Evolutionary conservation across 2,797 vertebrate species (phyloP), one percentile per base, ranked within the genome.

Genomic region (Poeciliopsis presidionis): DNA sequence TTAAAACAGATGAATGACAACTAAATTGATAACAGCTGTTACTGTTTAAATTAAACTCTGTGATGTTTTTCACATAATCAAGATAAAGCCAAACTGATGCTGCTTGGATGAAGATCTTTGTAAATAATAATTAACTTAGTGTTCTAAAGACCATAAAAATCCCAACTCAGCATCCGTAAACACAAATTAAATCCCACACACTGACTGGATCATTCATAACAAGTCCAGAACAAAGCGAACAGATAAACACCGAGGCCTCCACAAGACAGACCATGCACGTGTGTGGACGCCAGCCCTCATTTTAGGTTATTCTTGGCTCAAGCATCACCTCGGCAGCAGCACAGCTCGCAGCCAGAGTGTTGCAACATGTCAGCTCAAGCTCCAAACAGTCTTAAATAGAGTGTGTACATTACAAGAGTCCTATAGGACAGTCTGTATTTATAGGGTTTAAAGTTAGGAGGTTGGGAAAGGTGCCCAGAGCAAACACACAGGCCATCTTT

Each of bases 301-400:
- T 67, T 45, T 78, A 70, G 81, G 86, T 83, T 80, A 88, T 82
- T 89, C 74, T 86, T 77, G 72, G 73, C 79, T 85, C 75, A 87
- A 73, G 87, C 79, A 82, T 78, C 87, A 73, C 75, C 80, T 83
- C 81, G 74, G 73, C 72, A 77, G 69, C 70, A 79, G 59, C 69
- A 74, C 41, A 47, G 46, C 77, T 86, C 2, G 22, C 77, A 28
- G 57, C 74, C 57, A 67, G 61, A 67, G 76, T 87, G 72, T 73
- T 77, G 84, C 75, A 89, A 84, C 82, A 83, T 80, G 89, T 89
- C 76, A 84, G 78, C 77, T 85, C 46, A 53, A 85, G 85, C 78
- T 84, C 78, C 20, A 85, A 82, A 59, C 49, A 78, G 73, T 77
- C 87, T 82, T 80, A 91, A 92, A 89, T 74, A 41, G 43, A 39